These are phyloP conservation scores for Epinephelus cyanopodus DNA, from an alignment of 2,113 vertebrate genomes.

Conservation along the genomic window DNA sequence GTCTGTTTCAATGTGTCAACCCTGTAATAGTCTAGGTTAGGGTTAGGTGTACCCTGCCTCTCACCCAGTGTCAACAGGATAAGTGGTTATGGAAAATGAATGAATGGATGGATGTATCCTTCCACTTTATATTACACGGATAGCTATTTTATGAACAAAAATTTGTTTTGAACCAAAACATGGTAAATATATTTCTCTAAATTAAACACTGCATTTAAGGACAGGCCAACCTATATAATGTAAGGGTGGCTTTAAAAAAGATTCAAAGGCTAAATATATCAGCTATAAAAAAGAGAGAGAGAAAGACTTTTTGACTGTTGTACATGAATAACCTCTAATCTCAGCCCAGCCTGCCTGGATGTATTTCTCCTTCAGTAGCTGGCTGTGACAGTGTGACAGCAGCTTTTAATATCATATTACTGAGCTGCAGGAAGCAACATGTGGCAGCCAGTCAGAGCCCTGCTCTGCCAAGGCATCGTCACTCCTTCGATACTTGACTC, in stretches of 20 bases:
- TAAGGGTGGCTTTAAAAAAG: not conserved
- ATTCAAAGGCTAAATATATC: too few species aligned
- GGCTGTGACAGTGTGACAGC: constrained; percentile 53
- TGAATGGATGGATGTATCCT: too few species aligned
- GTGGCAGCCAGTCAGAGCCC: constrained; percentile 27
- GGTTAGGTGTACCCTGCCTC: too few species aligned
- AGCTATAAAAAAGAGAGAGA: not conserved
- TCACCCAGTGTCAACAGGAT: too few species aligned
- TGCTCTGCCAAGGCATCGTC: constrained; percentile 33
- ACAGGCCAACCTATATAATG: not conserved
- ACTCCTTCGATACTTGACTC: constrained; percentile 14
- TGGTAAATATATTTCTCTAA: not conserved
- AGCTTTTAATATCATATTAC: constrained; percentile 49
- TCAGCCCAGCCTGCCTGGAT: not conserved
- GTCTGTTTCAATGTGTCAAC: too few species aligned
- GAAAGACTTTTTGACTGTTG: not conserved
- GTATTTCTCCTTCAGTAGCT: constrained; percentile 22
- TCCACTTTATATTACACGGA: too few species aligned
- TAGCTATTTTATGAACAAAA: too few species aligned
- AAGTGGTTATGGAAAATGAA: too few species aligned
- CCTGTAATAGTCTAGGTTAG: too few species aligned
- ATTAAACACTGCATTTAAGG: not conserved
- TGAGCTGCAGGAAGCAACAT: constrained; percentile 25
- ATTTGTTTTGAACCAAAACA: not conserved
- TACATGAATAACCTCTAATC: constrained; percentile 13